These are phyloP conservation scores for Ormyrus nitidulus DNA, from an alignment of 2,888 invertebrate genomes.

Conservation along the genomic window DNA sequence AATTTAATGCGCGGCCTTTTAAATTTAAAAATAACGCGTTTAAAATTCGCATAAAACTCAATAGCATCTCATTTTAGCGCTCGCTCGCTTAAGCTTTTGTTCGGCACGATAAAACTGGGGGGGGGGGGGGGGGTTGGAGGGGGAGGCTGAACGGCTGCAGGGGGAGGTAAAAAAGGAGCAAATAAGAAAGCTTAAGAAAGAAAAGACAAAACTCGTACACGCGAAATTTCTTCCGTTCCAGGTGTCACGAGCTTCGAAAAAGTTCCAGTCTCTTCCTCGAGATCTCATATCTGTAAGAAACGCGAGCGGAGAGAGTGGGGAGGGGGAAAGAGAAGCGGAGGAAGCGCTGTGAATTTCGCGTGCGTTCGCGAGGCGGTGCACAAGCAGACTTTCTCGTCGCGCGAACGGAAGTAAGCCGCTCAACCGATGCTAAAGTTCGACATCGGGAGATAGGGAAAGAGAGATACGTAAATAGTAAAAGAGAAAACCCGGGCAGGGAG, in stretches of 20 bases:
- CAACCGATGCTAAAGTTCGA: conserved; percentile 42
- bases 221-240: conserved; percentile 49
- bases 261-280: conserved; percentile 31
- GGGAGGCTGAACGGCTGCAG: neutral
- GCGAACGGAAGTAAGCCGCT: conserved; percentile 35
- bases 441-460: neutral
- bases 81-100: conserved; percentile 41
- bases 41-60: conserved; percentile 30
- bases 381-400: conserved; percentile 37
- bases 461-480: conserved; percentile 24
- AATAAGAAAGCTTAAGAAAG: conserved; percentile 13
- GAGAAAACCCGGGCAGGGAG: neutral
- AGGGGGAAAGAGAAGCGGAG: neutral
- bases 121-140: too few relatives aligned
- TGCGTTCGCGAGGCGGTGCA: conserved; percentile 17
- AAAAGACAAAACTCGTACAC: conserved; percentile 42
- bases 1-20: neutral
- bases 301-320: conserved; percentile 2
- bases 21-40: conserved; percentile 16
- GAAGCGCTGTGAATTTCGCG: conserved; percentile 13
- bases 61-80: conserved; percentile 33
- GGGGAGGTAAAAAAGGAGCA: conserved; percentile 1
- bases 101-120: conserved; percentile 21
- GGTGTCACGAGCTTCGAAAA: conserved; percentile 47
- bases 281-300: conserved; percentile 47